Evolutionary conservation across 2,797 vertebrate species (phyloP), one percentile per base, ranked within the genome.

Genomic region (Hapalemur alaotrensis): DNA sequence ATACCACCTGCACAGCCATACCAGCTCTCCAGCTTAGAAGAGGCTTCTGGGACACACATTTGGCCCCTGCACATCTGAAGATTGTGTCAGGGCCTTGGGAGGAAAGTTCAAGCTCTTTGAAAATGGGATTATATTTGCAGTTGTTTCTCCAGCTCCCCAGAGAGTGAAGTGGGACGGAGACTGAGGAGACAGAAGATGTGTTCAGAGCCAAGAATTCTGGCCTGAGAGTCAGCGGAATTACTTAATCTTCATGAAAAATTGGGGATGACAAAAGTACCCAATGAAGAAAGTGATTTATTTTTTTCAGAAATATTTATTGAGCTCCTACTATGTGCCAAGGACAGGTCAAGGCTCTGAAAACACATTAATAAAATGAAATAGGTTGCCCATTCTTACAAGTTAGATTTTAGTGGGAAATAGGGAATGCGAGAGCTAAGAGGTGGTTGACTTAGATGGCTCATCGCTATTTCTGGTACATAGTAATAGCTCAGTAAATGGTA

Each of bases 261-360:
- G 17, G 25, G 43, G 57, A 69, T 52, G 78, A 25, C 28, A 67
- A 61, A 93, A 82, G 17, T 59, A 1, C 12, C 22, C 14, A 89
- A 85, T 67, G 50, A 76, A 80, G 32, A 41, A 48, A 50, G 14
- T 72, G 38, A 65, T n/a, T 83, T 86, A 30, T 38, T 93, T 90
- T 59, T 79, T n/a, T 93, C 43, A 95, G 41, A 93, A 94, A 50
- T 80, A 91, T 54, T 83, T 96, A 54, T 14, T 38, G 38, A 70
- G 46, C 35, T 90, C 48, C 32, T 65, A 12, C 30, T 76, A 41
- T 38, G 23, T 78, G 32, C 11, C 15, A 70, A 57, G 35, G 6
- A 67, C 8, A 73, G 22, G 57, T 81, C n/a, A 54, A 82, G 9
- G 0, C 38, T 46, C 76, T 82, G 43, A 79, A 95, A 95, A 70